A percentile compares a stretch with the other conserved stretches of the same genome.
phyloP scores from a whole-genome alignment of 2,888 invertebrate species.

The Acheta domesticus region DNA sequence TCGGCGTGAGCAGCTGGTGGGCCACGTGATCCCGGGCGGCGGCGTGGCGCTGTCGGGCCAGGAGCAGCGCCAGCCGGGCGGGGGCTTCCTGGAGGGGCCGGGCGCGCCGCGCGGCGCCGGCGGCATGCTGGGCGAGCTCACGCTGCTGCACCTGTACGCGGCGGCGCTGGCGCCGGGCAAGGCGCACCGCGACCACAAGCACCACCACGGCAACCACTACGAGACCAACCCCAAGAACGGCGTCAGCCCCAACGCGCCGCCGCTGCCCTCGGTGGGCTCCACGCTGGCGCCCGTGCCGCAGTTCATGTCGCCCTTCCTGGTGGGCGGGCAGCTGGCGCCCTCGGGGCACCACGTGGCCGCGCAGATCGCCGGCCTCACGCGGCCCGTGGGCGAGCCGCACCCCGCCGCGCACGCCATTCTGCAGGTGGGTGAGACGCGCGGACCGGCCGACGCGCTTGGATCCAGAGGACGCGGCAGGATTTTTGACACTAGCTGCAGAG shows the following conservation, averaged over 20 bases:
- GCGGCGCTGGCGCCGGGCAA: slow-evolving; percentile 81
- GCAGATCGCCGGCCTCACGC: slow-evolving; percentile 19
- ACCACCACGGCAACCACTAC: slow-evolving; percentile 79
- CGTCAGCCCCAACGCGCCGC: slow-evolving; percentile 57
- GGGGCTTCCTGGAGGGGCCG: slow-evolving; percentile 54
- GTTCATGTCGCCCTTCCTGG: slow-evolving; percentile 38
- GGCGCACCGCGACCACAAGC: slow-evolving; percentile 82
- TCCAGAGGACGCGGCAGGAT: background rate
- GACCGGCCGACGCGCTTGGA: slow-evolving; percentile 24
- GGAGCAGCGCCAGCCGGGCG: slow-evolving; percentile 59
- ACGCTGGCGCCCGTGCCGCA: slow-evolving; percentile 41
- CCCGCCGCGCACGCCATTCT: slow-evolving; percentile 40
- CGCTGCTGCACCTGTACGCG: slow-evolving; percentile 74
- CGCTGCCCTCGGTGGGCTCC: slow-evolving; percentile 51
- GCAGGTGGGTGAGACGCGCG: slow-evolving; percentile 34
- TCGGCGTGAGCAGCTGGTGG: slow-evolving; percentile 61
- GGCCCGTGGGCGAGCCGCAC: slow-evolving; percentile 24
- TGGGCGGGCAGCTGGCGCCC: slow-evolving; percentile 31
- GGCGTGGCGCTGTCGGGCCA: slow-evolving; percentile 74
- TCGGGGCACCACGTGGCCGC: slow-evolving; percentile 25
- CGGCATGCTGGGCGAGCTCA: slow-evolving; percentile 68
- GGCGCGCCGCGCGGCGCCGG: slow-evolving; percentile 57
- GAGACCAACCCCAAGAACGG: slow-evolving; percentile 62
- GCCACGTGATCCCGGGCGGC: slow-evolving; percentile 70
- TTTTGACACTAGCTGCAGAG: no score